These are phyloP conservation scores for Chaenocephalus aceratus DNA, from an alignment of 2,113 vertebrate species.

Conservation along the genomic window DNA sequence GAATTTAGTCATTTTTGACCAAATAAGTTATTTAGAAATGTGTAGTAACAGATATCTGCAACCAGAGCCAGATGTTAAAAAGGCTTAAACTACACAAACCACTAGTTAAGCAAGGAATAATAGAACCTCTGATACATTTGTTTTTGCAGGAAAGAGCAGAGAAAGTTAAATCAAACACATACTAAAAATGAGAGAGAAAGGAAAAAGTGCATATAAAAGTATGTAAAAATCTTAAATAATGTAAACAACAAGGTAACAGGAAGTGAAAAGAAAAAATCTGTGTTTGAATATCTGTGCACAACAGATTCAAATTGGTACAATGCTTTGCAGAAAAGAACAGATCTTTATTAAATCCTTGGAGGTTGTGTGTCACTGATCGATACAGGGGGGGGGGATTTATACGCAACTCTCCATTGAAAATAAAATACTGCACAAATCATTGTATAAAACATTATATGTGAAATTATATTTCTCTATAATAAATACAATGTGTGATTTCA, in stretches of 20 bases:
- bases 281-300: not conserved
- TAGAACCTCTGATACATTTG: not conserved
- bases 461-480: not conserved
- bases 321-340: not conserved
- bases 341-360: not conserved
- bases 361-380: not conserved
- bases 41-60: not conserved
- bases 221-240: not conserved
- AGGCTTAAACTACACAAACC: not conserved
- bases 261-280: not conserved
- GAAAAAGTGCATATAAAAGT: not conserved
- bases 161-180: not conserved
- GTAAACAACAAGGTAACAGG: not conserved
- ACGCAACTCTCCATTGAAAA: rapidly evolving
- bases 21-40: not conserved
- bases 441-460: not conserved
- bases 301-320: not conserved
- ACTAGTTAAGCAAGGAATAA: not conserved
- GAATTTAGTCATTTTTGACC: not conserved
- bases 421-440: not conserved
- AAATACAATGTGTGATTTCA: not conserved
- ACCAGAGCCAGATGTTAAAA: conserved; percentile 4
- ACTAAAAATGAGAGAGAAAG: not conserved
- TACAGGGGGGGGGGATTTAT: not conserved
- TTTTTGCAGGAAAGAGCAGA: not conserved